Base-by-base conservation (phyloP, 2,113 vertebrate genomes). In the Corythornis madagascariensis region DNA sequence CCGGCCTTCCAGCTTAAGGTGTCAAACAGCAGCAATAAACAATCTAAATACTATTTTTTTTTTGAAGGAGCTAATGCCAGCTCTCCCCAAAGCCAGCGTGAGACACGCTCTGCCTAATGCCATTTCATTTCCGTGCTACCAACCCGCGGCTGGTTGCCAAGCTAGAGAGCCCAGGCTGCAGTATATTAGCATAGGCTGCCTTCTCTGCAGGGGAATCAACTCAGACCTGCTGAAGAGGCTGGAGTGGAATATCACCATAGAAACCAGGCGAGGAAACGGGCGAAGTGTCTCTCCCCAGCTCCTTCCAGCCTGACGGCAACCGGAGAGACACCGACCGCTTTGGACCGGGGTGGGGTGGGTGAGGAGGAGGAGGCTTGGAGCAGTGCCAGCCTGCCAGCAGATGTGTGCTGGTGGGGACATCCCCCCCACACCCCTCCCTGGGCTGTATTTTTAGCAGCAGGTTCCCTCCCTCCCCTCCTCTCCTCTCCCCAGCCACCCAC, bases 221-320 rank as follows among this genome's bases (percentile, higher is more conserved):
- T 28, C 94, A 92, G 94, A 94, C 94, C 95, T 83, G 95, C 96
- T 77, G 89, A 79, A 93, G 95, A 96, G 82, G 88, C 73, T 50
- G 71, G 95, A 94, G 86, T 91, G 93, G 90, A 96, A 92, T 69
- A 94, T 98, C 97, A 81, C 98, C 98, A 98, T 98, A 98, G 98
- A 98, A 98, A 98, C 98, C 79, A 65, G 91, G 92, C 78, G 8
- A 77, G 92, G 80, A 92, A 22, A 84, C 9, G 94, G 78, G 83
- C 92, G 91, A 97, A 95, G 86, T 5, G 92, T 83, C 86, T 95
- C 92, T 96, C 38, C 76, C 74, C 79, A 47, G 96, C 96, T 97
- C 88, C 95, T 97, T 87, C 88, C 92, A 94, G 31, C 73, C 21
- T 64, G 94, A 92, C 94, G 92, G 86, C 65, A 50, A 90, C 59